Percentiles rank a stretch among this genome's conserved stretches.
phyloP scores from a whole-genome alignment of 2,113 vertebrate species.

The Stegostoma tigrinum region DNA sequence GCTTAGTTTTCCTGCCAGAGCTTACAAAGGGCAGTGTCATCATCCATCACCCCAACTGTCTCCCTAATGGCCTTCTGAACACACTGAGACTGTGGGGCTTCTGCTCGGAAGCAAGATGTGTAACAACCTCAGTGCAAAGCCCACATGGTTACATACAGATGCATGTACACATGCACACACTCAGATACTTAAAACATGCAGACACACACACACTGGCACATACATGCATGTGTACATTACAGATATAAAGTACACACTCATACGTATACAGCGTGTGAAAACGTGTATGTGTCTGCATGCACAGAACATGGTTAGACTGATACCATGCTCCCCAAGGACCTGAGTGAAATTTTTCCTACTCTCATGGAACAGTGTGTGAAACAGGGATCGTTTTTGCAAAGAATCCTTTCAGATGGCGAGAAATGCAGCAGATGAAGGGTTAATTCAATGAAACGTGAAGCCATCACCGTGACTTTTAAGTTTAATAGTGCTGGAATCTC shows the following conservation, averaged over 20 bases:
- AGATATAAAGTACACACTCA: not conserved
- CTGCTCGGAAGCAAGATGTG: not conserved
- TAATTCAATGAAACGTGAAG: not conserved
- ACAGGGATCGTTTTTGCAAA: not conserved
- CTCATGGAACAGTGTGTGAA: not conserved
- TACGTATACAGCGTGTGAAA: not conserved
- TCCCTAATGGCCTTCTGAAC: not conserved
- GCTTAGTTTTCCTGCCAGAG: not conserved
- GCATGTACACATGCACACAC: not conserved
- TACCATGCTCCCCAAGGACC: not conserved
- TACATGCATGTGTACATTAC: too few relatives aligned
- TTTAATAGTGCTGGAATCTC: slow-evolving; percentile 22
- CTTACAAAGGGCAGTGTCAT: not conserved
- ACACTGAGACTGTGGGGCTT: not conserved
- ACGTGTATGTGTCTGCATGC: not conserved
- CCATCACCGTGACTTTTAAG: slow-evolving; percentile 12
- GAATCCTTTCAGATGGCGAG: not conserved
- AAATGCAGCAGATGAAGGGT: not conserved
- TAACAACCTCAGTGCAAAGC: not conserved
- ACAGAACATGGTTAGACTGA: not conserved
- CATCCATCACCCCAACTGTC: not conserved
- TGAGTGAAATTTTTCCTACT: not conserved
- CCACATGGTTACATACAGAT: not conserved
- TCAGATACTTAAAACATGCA: not conserved
- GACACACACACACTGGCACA: not conserved